Evolutionary conservation across 2,797 vertebrate species (phyloP).

Genomic region (Chaetophractus vellerosus): DNA sequence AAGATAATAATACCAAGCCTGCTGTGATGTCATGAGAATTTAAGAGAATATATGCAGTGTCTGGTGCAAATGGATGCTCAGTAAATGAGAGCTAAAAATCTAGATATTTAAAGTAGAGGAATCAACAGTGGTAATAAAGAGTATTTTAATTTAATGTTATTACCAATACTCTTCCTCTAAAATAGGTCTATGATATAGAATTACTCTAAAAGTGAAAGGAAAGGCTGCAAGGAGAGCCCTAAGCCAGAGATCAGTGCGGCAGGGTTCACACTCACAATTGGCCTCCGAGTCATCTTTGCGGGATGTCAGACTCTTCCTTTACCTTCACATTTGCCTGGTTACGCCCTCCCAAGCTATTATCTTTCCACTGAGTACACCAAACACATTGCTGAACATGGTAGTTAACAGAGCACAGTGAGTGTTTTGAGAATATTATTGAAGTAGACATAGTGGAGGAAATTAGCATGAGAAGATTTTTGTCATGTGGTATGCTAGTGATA

Average conservation of each 20-base stretch:
- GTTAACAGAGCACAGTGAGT: background rate
- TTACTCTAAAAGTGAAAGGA: background rate
- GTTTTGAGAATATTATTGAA: slow-evolving; percentile 9
- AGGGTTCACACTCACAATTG: no score
- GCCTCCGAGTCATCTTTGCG: background rate
- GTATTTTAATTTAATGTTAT: background rate
- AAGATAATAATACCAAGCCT: background rate
- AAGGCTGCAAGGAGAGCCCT: background rate
- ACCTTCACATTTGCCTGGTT: background rate
- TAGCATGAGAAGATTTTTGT: background rate
- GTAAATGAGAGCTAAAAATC: background rate
- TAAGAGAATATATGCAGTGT: background rate
- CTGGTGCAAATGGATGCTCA: background rate
- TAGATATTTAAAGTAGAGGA: background rate
- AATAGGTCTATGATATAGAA: background rate
- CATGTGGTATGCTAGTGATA: background rate
- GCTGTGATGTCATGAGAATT: background rate
- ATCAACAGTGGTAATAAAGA: background rate
- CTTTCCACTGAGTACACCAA: background rate
- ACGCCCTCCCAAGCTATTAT: background rate
- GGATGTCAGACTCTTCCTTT: background rate
- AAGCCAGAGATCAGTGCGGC: background rate
- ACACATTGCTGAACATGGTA: rapidly evolving
- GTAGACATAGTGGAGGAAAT: background rate
- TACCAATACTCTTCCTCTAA: background rate